Evolutionary conservation across 2,797 vertebrate genomes (phyloP), one percentile per base, ranked within the genome.

Genomic region (Poeciliopsis paucimaculata): DNA sequence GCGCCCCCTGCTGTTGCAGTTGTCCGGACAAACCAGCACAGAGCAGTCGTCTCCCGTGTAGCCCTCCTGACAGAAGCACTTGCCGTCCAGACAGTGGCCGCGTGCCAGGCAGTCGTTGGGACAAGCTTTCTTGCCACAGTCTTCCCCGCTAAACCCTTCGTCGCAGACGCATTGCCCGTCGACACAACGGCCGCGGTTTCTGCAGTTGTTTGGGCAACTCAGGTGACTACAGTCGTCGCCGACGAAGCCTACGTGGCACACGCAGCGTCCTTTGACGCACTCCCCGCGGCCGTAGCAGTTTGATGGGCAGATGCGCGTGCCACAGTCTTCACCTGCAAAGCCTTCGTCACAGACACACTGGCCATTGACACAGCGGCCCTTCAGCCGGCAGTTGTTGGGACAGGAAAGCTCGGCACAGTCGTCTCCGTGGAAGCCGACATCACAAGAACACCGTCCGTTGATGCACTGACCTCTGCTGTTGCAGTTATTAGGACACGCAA

Each of bases 141-240:
- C 97, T 0, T 96, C 92, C 0, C 97, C 96, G 0, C 70, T 53
- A 89, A 96, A 98, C 13, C 96, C 97, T 0, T 97, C 94, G 0
- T 98, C 92, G 0, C 98, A 99, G 6, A 96, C 77, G 0, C 98
- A 99, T 84, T 89, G 95, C 0, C 98, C 98, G 0, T 95, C 93
- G 0, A 96, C 12, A 0, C 98, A 99, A 1, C 46, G 95, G 0
- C 98, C 98, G 0, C 91, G 96, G 68, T 76, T 72, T 45, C 82
- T 84, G 82, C 98, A 99, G 91, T 96, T 94, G 0, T 64, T 84
- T 0, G 96, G 97, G 68, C 98, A 99, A 6, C 95, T 95, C 75
- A 95, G 90, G 15, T 96, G 94, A 0, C 94, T 81, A 2, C 98
- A 99, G 91, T 97, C 97, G 4, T 92, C 88, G 0, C 97, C 96